Base-by-base conservation (phyloP, 2,797 vertebrate genomes). In the Tokudaia tokunoshimensis region DNA sequence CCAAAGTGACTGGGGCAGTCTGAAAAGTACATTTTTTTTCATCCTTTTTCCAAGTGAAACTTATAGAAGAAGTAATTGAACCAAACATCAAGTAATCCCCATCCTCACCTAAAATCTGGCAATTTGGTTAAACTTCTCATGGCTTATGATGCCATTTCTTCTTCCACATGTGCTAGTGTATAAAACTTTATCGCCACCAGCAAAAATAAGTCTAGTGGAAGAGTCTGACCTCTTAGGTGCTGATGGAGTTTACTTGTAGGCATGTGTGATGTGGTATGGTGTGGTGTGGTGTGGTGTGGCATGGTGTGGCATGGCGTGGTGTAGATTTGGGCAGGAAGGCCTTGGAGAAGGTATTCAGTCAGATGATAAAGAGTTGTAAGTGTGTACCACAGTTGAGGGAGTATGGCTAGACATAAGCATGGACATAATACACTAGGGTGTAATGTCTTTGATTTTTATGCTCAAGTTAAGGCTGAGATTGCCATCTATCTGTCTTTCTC, bases 81-180 rank as follows among this genome's bases (percentile, higher is more conserved):
- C 20, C 92, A 57, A 95, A 67, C n/a, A 55, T 91, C 11, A 61
- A 24, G 47, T 57, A 81, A 94, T 94, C 41, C 47, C 91, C 24
- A 20, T 89, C 41, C 74, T 59, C 50, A 26, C 37, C 67, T 87
- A 80, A 93, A 92, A 80, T 82, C 57, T 83, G 79, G 20, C 34
- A 80, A 29, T 94, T 86, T 93, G 41, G 85, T 78, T 90, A 96
- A 83, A 92, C 7, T 31, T 91, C 78, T 96, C 70, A n/a, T 82
- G 74, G 24, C 41, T 81, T 67, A 91, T 84, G 9, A 74, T 97
- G 81, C 70, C 57, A 61, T 81, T 89, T 93, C 83, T 88, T 96
- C 87, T 72, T 15, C 19, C 19, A 63, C 31, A 70, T 93, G 94
- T 92, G 55, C n/a, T 72, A 31, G 31, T 80, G 1, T 75, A 65